Percentiles rank a stretch among this genome's conserved stretches.
phyloP scores from a whole-genome alignment of 2,888 invertebrate genomes.

The Morinoia aosen region DNA sequence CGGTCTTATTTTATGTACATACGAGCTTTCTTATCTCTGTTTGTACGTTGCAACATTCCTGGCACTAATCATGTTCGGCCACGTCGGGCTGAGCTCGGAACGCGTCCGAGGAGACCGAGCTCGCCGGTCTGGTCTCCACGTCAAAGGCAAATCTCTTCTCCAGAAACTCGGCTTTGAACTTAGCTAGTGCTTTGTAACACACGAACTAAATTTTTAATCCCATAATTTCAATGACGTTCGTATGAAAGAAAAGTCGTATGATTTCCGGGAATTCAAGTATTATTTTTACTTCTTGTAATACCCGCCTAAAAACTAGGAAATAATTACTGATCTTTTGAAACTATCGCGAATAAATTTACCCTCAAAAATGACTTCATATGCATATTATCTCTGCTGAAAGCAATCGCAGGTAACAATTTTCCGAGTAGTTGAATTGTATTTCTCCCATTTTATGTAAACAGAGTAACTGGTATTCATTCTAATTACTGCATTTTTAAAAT shows the following conservation, averaged over 20 bases:
- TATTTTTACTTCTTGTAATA: not conserved
- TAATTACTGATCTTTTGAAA: too few relatives aligned
- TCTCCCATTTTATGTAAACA: not conserved
- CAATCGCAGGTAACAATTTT: too few relatives aligned
- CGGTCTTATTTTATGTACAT: constrained; percentile 14
- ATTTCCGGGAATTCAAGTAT: not conserved
- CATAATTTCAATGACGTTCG: not conserved
- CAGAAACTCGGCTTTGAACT: not conserved
- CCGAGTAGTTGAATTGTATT: too few relatives aligned
- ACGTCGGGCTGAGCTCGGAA: constrained; percentile 5
- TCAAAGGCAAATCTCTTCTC: not conserved
- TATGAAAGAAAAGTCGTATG: not conserved
- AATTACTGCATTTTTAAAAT: not conserved
- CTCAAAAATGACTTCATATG: too few relatives aligned
- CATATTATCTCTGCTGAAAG: too few relatives aligned
- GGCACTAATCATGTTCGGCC: constrained; percentile 4
- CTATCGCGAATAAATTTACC: too few relatives aligned
- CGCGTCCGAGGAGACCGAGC: not conserved
- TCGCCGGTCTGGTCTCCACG: not conserved
- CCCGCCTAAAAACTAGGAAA: too few relatives aligned
- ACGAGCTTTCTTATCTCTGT: constrained; percentile 28
- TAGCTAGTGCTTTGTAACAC: not conserved
- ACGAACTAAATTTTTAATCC: not conserved
- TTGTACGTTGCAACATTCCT: constrained; percentile 34
- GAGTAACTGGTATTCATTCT: not conserved